These are phyloP conservation scores for Seira musarum DNA, from an alignment of 2,888 invertebrate genomes.

Conservation along the genomic window DNA sequence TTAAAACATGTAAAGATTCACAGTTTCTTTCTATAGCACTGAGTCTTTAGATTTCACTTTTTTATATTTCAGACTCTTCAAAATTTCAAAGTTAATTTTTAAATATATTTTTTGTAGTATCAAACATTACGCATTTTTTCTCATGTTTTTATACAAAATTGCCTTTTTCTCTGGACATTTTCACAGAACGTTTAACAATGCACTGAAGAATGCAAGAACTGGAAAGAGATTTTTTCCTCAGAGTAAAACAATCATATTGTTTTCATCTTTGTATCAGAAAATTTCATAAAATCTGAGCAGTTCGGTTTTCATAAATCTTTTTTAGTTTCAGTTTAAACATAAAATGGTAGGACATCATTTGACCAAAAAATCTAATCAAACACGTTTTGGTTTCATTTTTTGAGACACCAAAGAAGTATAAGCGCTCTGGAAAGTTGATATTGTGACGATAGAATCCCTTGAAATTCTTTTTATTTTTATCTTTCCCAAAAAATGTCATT, in stretches of 20 bases:
- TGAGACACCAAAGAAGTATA: conserved; percentile 47
- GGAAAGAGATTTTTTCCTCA: conserved; percentile 36
- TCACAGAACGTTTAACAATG: conserved; percentile 31
- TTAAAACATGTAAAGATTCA: conserved; percentile 43
- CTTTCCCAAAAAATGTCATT: no score
- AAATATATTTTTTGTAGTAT: conserved; percentile 29
- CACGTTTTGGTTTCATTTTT: neutral
- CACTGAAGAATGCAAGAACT: conserved; percentile 11
- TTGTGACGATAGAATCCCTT: neutral
- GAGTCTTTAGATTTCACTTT: conserved; percentile 48
- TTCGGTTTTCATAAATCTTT: conserved; percentile 26
- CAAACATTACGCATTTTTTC: conserved; percentile 30
- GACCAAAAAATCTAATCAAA: neutral
- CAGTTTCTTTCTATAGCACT: conserved; percentile 51
- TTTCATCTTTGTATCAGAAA: conserved; percentile 44
- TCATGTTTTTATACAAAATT: conserved; percentile 11
- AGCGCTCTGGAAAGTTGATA: conserved; percentile 29
- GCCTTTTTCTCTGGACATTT: conserved; percentile 34
- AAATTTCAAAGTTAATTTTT: conserved; percentile 49
- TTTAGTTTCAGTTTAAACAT: conserved; percentile 19
- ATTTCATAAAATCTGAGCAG: conserved; percentile 44
- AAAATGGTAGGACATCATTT: neutral
- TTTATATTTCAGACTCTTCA: conserved; percentile 49
- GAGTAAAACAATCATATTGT: conserved; percentile 39
- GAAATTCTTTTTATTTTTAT: no score